These are phyloP conservation scores for Alectoris magna DNA, from an alignment of 2,797 vertebrate species.

Conservation along the genomic window DNA sequence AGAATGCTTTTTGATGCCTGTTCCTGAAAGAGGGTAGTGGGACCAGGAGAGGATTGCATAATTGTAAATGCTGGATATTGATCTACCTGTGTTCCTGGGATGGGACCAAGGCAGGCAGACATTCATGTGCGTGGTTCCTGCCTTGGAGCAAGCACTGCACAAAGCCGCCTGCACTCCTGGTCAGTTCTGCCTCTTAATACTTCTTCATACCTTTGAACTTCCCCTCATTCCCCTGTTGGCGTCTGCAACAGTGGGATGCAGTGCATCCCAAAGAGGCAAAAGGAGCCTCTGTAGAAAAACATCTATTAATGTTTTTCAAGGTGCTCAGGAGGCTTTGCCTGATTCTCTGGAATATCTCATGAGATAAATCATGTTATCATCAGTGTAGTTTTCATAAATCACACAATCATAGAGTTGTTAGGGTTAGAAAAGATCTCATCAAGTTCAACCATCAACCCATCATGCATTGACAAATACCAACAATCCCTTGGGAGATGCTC, in stretches of 20 bases:
- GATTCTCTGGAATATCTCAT: background rate
- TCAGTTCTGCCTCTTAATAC: background rate
- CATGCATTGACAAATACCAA: background rate
- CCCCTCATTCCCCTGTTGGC: background rate
- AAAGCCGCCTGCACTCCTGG: background rate
- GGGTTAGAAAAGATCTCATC: too few species aligned
- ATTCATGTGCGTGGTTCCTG: fast-evolving
- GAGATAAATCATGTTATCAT: background rate
- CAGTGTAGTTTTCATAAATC: background rate
- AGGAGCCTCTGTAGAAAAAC: background rate
- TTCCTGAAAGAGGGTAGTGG: background rate
- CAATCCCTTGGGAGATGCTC: background rate
- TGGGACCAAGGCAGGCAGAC: background rate
- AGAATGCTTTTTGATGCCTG: background rate
- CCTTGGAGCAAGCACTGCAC: background rate
- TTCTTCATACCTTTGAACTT: background rate
- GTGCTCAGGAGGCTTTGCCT: background rate
- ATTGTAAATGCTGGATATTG: background rate
- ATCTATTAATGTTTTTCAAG: background rate
- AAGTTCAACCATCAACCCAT: too few species aligned
- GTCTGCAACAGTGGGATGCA: too few species aligned
- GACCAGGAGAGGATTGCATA: background rate
- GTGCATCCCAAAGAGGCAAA: background rate
- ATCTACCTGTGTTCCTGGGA: background rate
- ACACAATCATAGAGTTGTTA: too few species aligned